A percentile compares a stretch with the other conserved stretches of the same genome.
Evolutionary conservation across 2,113 vertebrate genomes (phyloP).

Genomic region (Hypocryptadius cinnamomeus): DNA sequence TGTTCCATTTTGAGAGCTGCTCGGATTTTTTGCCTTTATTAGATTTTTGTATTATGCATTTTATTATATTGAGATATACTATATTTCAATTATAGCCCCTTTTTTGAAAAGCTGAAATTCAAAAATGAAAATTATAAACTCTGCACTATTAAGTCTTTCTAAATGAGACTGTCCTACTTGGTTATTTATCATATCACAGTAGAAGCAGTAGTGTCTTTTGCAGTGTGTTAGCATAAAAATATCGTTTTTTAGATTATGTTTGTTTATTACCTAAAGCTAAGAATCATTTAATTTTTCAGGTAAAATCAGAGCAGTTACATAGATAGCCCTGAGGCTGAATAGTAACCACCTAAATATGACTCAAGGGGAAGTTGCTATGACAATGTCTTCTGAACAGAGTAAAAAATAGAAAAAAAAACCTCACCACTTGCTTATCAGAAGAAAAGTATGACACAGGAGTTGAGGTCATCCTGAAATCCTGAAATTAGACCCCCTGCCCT

Average conservation of each 20-base stretch:
- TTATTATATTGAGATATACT: background rate
- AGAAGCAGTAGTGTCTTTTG: background rate
- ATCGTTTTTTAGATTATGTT: background rate
- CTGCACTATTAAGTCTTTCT: background rate
- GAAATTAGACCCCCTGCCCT: background rate
- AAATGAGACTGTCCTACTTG: background rate
- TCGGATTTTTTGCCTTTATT: background rate
- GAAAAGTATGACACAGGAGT: background rate
- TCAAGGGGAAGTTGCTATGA: constrained; percentile 9
- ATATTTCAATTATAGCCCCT: background rate
- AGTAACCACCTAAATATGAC: background rate
- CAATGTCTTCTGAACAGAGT: background rate
- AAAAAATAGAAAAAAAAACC: background rate
- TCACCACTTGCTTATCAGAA: background rate
- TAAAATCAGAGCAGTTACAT: background rate
- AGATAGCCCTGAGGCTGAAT: background rate
- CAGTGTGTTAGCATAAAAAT: background rate
- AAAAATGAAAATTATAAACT: background rate
- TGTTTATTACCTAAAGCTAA: background rate
- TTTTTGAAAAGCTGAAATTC: background rate
- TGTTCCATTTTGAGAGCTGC: background rate
- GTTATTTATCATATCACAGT: background rate
- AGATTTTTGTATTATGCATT: background rate
- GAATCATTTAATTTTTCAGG: background rate
- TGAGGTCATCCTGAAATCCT: constrained; percentile 9